Percentiles rank a stretch among this genome's conserved stretches.
phyloP scores from a whole-genome alignment of 2,113 vertebrate species.

The Hystrix brachyura region DNA sequence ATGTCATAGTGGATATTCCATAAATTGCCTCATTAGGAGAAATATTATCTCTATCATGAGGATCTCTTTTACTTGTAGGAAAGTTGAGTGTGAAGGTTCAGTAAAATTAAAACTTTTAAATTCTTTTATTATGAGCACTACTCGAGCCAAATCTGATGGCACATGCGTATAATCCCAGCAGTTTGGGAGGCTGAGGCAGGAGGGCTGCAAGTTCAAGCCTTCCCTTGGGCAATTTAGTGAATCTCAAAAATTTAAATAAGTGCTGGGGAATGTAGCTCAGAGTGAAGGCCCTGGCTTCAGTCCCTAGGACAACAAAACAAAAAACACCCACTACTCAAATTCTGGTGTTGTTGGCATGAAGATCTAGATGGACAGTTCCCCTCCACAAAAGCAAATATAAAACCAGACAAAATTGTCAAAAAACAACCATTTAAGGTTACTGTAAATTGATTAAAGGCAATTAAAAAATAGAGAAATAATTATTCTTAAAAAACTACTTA shows the following conservation, averaged over 20 bases:
- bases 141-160: not conserved
- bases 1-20: not conserved
- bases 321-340: not conserved
- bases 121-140: slow-evolving; percentile 21
- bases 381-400: slow-evolving; percentile 17
- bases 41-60: not conserved
- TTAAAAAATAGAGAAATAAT: slow-evolving; percentile 34
- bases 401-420: slow-evolving; percentile 22
- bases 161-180: too few relatives aligned
- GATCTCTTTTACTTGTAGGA: not conserved
- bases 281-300: not conserved
- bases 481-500: slow-evolving; percentile 15
- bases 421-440: not conserved
- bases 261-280: not conserved
- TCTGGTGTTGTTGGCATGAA: not conserved
- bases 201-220: too few relatives aligned
- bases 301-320: not conserved
- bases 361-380: not conserved
- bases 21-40: not conserved
- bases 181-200: too few relatives aligned
- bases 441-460: slow-evolving; percentile 26
- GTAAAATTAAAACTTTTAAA: slow-evolving; percentile 5
- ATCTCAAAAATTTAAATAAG: not conserved
- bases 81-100: slow-evolving; percentile 38
- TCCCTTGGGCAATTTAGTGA: too few relatives aligned